Conservation (phyloP, 2,113 vertebrate genomes). For the Caretta caretta region DNA sequence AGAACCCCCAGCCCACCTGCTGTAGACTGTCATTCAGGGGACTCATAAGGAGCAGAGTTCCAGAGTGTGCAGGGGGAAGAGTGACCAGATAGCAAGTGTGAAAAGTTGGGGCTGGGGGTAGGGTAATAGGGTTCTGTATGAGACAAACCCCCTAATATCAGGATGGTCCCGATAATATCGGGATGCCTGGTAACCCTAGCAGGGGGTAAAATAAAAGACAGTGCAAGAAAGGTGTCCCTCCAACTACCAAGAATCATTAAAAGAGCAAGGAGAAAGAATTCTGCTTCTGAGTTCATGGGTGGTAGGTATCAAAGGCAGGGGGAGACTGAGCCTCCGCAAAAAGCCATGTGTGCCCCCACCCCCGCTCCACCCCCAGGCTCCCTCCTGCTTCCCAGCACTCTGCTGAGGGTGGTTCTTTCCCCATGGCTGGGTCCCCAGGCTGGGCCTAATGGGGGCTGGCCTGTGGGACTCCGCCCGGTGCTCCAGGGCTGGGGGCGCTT, state of each 20-base stretch:
- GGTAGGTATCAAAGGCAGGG: no score
- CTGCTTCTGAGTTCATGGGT: background rate
- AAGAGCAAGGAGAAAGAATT: background rate
- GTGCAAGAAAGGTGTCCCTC: background rate
- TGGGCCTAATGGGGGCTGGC: no score
- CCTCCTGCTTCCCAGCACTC: no score
- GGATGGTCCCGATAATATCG: no score
- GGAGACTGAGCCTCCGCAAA: no score
- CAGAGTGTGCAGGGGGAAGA: rapidly evolving
- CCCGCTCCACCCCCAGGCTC: no score
- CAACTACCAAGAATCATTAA: background rate
- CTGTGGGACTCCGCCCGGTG: no score
- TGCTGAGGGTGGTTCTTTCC: no score
- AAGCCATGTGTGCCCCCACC: no score
- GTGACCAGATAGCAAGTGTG: background rate
- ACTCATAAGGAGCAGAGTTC: background rate
- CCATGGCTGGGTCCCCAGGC: no score
- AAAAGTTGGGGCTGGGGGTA: background rate
- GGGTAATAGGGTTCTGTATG: background rate
- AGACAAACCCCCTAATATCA: background rate
- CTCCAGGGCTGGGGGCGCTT: no score
- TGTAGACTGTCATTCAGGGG: rapidly evolving
- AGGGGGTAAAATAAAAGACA: background rate
- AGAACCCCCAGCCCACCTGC: background rate
- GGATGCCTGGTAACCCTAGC: background rate